Percentiles rank a stretch among this genome's conserved stretches.
Evolutionary conservation across 2,888 invertebrate genomes (phyloP).

Genomic region (Drepanosiphum platanoidis): DNA sequence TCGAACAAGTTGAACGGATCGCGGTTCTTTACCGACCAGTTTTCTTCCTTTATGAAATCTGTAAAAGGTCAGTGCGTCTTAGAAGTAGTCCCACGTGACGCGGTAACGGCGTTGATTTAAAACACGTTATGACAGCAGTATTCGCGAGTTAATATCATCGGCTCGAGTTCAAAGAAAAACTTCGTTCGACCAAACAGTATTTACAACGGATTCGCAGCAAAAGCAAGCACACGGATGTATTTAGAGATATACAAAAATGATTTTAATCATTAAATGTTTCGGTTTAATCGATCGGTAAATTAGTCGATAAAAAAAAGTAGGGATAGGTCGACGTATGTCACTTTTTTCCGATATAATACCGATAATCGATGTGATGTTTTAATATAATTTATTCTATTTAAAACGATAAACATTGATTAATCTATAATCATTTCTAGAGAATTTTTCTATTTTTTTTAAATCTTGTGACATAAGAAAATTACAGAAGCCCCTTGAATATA

Average conservation of each 20-base stretch:
- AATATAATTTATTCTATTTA: no score
- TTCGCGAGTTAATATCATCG: no score
- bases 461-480: background rate
- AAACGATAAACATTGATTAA: no score
- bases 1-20: slow-evolving; percentile 45
- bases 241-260: no score
- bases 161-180: no score
- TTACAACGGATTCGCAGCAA: background rate
- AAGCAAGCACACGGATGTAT: background rate
- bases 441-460: no score
- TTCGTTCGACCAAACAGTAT: background rate
- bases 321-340: no score
- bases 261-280: no score
- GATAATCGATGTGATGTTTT: background rate
- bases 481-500: background rate
- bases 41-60: slow-evolving; percentile 55
- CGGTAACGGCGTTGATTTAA: background rate
- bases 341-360: no score
- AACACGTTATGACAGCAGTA: background rate
- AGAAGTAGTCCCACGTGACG: background rate
- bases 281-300: no score
- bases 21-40: slow-evolving; percentile 35
- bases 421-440: no score
- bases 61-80: background rate
- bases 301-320: no score